Evolutionary conservation across 2,797 vertebrate genomes (phyloP), one percentile per base, ranked within the genome.

Genomic region (Sebastes oblongus): DNA sequence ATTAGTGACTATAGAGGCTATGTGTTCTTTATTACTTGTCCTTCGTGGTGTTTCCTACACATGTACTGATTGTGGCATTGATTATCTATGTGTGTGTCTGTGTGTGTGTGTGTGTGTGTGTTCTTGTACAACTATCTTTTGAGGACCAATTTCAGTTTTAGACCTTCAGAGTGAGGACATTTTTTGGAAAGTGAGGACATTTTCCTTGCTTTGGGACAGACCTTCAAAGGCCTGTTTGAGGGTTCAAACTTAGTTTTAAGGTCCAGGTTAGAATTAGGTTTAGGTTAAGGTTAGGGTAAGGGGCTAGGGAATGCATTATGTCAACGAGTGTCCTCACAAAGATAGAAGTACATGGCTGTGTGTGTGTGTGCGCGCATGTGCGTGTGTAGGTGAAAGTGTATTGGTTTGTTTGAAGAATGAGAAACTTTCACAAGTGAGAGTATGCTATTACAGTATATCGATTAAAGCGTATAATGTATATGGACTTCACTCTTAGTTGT

Each of bases 401-500:
- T 50, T 50, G 46, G 39, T 42, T 16, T 69, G 52, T 75, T 7
- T 68, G 67, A 68, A 55, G 59, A 50, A 72, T 42, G 61, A 77
- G 24, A 30, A 71, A 66, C 65, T 78, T 74, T 64, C 11, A 58
- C 8, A 10, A 27, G 36, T 13, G 72, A 72, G 73, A 36, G 64
- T 81, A 73, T 82, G 77, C 74, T 81, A 42, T 70, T 30, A 56
- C 68, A 84, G 54, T 71, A 80, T 76, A 75, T 55, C 27, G 55
- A 79, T 55, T 12, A 65, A 76, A 58, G 30, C 73, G 84, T 88
- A 75, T 73, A 78, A 74, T 86, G 82, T 89, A 60, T 72, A 86
- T 84, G 88, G 90, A 92, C 92, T 95, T 94, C 93, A 95, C 92
- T 85, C 30, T 80, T 36, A 5, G 42, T 12, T 80, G 93, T 94